These are phyloP conservation scores for Nyctibius bracteatus DNA, from an alignment of 2,113 vertebrate genomes.

Conservation along the genomic window DNA sequence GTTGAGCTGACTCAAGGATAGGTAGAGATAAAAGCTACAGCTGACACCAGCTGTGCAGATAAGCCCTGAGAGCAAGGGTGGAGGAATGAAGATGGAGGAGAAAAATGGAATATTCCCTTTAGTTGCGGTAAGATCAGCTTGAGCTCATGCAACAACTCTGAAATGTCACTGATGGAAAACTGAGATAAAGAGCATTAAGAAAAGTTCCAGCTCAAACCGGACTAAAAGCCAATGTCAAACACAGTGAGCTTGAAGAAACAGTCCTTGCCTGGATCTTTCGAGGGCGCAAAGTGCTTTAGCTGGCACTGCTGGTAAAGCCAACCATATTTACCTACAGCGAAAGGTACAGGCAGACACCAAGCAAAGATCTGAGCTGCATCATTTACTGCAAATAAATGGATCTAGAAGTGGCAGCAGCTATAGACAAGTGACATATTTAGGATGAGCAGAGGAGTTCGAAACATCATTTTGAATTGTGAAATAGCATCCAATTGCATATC, in stretches of 20 bases:
- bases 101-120: neutral
- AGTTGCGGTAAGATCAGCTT: neutral
- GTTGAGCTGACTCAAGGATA: neutral
- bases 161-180: neutral
- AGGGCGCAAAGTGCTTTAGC: neutral
- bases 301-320: neutral
- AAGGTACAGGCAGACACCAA: neutral
- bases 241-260: neutral
- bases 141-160: neutral
- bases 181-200: neutral
- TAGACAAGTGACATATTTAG: neutral
- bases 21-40: conserved; percentile 1
- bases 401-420: neutral
- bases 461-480: neutral
- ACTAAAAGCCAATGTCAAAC: neutral
- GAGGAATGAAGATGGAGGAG: neutral
- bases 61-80: neutral
- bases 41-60: neutral
- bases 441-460: neutral
- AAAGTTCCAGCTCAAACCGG: neutral
- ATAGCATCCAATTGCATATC: neutral
- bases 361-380: neutral
- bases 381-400: neutral
- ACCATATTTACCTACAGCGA: neutral
- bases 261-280: neutral